These are phyloP conservation scores for Lutraria rhynchaena DNA, from an alignment of 1,140 invertebrate species.

Conservation along the genomic window DNA sequence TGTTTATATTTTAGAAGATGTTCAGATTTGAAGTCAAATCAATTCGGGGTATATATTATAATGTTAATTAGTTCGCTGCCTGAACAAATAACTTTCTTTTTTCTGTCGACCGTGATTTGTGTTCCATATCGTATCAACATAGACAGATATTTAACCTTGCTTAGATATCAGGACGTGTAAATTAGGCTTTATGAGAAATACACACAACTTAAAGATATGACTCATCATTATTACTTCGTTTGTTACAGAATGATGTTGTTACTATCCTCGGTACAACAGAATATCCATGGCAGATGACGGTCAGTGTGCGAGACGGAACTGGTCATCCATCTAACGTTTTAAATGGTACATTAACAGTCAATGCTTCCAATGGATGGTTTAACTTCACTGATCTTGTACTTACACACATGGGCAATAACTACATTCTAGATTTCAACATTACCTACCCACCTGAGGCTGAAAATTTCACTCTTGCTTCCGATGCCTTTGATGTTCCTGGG, in stretches of 20 bases:
- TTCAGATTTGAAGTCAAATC: no score
- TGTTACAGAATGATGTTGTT: slow-evolving; percentile 28
- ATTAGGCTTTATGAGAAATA: no score
- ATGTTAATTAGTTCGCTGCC: no score
- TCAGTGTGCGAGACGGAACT: slow-evolving; percentile 33
- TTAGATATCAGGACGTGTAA: no score
- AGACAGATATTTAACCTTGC: no score
- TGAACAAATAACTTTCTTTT: no score
- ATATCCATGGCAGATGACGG: slow-evolving; percentile 46
- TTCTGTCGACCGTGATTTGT: no score
- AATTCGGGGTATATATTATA: no score
- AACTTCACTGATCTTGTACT: slow-evolving; percentile 52
- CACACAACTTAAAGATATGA: no score
- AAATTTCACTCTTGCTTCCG: slow-evolving; percentile 60
- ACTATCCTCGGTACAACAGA: slow-evolving; percentile 38
- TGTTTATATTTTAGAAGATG: no score
- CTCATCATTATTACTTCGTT: no score
- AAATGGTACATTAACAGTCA: slow-evolving; percentile 21
- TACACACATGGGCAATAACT: slow-evolving; percentile 56
- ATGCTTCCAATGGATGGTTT: slow-evolving; percentile 19
- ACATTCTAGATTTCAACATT: slow-evolving; percentile 71
- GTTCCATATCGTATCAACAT: no score
- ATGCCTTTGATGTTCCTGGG: slow-evolving; percentile 33
- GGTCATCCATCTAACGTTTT: slow-evolving; percentile 32
- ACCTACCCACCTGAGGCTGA: slow-evolving; percentile 63